Base-by-base conservation (phyloP, 2,888 invertebrate genomes). In the Linhomoeus sp. region DNA sequence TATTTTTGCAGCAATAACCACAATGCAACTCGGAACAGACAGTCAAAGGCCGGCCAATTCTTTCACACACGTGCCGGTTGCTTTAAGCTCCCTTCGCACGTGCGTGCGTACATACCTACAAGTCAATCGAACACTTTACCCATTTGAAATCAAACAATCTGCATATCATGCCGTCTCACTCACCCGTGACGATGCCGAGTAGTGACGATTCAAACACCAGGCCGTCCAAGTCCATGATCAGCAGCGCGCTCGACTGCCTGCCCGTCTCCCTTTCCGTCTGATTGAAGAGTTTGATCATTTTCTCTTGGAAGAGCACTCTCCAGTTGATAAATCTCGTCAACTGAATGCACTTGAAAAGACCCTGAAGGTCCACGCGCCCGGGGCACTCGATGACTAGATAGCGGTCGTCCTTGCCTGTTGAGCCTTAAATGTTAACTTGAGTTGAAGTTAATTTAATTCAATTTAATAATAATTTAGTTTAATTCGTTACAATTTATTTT, bases 211-310 rank as follows among this genome's bases (percentile, higher is more conserved):
- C 55, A 43, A 61, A 57, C 15, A 45, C 41, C 20, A 61, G 51
- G 22, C 59, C 59, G 26, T 56, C 52, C 43, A 61, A 49, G 42
- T 61, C 61, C 50, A 61, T 53, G 15, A 61, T 45, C 22, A 60
- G 50, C 1, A 62, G 46, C 2, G 56, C 58, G 14, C 59, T 56
- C 29, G 54, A 51, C 45, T 52, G 55, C 41, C 49, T 44, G 15
- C 55, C 56, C 12, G 51, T 57, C 36, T 42, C 48, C n/a, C 48
- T 43, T 20, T 47, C 53, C 49, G 37, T 44, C 42, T 14, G 29
- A 40, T 39, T 19, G 5, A 38, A 17, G 12, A 12, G 14, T 37
- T 29, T 37, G 22, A 22, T 56, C 55, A 20, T 52, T 53, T 20
- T 51, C 49, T 24, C 56, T 12, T 37, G 53, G 22, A 61, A 49